phyloP scores from a whole-genome alignment of 2,888 invertebrate genomes.

The Scaptomyza reducta region DNA sequence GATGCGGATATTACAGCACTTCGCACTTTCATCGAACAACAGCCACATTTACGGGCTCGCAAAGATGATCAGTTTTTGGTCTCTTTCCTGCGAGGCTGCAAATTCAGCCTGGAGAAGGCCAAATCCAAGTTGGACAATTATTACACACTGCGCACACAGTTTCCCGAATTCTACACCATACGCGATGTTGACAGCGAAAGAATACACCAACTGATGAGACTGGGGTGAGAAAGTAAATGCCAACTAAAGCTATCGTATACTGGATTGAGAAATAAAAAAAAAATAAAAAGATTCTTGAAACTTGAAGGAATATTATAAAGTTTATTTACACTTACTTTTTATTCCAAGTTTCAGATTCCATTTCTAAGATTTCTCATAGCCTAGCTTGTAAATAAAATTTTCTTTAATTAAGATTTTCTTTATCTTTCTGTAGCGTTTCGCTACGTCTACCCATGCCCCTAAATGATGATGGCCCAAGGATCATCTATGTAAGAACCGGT shows the following conservation, averaged over 20 bases:
- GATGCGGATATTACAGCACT: constrained; percentile 81
- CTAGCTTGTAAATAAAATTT: too few species aligned
- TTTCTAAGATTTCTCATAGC: too few species aligned
- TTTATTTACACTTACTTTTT: too few species aligned
- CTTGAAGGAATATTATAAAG: background rate
- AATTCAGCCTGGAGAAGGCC: constrained; percentile 85
- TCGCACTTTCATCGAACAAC: constrained; percentile 85
- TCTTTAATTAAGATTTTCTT: too few species aligned
- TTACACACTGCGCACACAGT: constrained; percentile 85
- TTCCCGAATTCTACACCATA: constrained; percentile 86
- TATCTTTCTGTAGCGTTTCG: constrained; percentile 22
- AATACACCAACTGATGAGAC: constrained; percentile 50
- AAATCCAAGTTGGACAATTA: constrained; percentile 86
- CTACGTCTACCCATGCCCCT: constrained; percentile 65
- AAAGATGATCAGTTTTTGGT: constrained; percentile 84
- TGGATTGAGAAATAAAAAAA: too few species aligned
- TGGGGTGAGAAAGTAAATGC: constrained; percentile 65
- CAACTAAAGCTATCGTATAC: too few species aligned
- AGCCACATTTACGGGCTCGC: constrained; percentile 83
- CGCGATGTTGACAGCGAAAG: constrained; percentile 64
- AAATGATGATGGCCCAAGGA: constrained; percentile 84
- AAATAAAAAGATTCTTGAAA: background rate
- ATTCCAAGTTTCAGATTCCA: too few species aligned
- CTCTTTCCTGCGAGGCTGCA: constrained; percentile 85
- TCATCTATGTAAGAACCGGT: constrained; percentile 85